Evolutionary conservation across 2,888 invertebrate species (phyloP), one percentile per base, ranked within the genome.

Genomic region (Uloborus plumipes): DNA sequence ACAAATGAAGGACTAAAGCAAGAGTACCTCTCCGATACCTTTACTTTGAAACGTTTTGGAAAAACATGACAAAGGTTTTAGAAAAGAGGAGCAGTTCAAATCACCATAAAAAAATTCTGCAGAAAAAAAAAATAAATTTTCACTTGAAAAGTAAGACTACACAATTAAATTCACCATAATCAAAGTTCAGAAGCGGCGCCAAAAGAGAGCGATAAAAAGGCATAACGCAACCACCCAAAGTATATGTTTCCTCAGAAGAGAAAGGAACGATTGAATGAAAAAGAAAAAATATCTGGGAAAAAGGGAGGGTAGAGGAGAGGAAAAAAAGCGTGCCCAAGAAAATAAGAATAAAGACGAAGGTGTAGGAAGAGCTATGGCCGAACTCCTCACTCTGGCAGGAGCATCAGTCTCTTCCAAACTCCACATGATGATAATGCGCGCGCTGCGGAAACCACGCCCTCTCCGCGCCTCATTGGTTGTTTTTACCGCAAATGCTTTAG

Each of bases 351-450:
- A 39, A 81, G 80, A 81, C 75, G 65, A 82, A 76, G 61, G 75
- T 50, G 70, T 65, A 75, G 74, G 70, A 81, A 82, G 81, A 82
- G 75, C 81, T 82, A 82, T 82, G 71, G 75, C 66, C 76, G 58
- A 82, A 76, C 75, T 76, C 81, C 67, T 76, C 71, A 71, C 75
- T 65, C 81, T 82, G 81, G 81, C 81, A 82, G 76, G 76, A 66
- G 75, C 81, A 82, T 82, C 75, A 76, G 74, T 81, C 80, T 74
- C 70, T 31, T 66, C 61, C 76, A 26, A 66, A 76, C 75, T 76
- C 71, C 76, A 82, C 66, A 61, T 66, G 81, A 81, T 58, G 70
- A 64, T 14, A 39, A n/a, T 64, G 74, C 81, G 81, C 65, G 81
- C 81, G 74, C 81, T 70, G 9, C 51, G 9, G 2, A 31, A 16